Evolutionary conservation across 2,888 invertebrate genomes (phyloP), one percentile per base, ranked within the genome.

Genomic region (Quadriops clusia): DNA sequence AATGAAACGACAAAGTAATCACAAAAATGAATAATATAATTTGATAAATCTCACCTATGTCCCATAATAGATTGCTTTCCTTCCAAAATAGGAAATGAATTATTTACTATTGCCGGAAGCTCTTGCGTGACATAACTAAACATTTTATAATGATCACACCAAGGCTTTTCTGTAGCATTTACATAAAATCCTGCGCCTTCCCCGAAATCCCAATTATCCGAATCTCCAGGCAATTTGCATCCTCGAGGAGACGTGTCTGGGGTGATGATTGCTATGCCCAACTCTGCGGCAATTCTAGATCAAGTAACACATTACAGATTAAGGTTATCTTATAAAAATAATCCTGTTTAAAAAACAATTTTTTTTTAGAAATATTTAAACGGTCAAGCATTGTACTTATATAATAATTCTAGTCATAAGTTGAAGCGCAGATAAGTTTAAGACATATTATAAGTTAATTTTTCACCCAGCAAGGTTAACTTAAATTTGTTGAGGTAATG

Each of bases 221-320:
- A 82, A 62, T 97, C 90, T 1, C 93, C 94, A 9, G 83, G 77
- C 34, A 98, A 73, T 46, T 86, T 82, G 7, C 85, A 71, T 4
- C 84, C 87, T 47, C 94, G 70, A 2, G 97, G 97, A 43, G 94
- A 95, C 1, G 97, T 98, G 53, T 98, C 98, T 0, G 97, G 94
- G 36, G 82, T 83, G 3, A 98, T 85, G 30, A 98, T 72, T 39
- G 90, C 75, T 3, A 98, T 62, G 1, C 83, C 83, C 52, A 84
- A 71, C 50, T 89, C 71, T 3, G 91, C 72, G 3, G 97, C 97
- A 61, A 80, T 78, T 47, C 72, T 70, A 40, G 29, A 40, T 36
- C 25, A 11, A 28, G 30, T 10, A 28, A 31, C 6, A 14, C 25
- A 28, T 9, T 4, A 18, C 14, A 10, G 15, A 13, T n/a, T n/a